Evolutionary conservation across 2,113 vertebrate genomes (phyloP).

Genomic region (Kobus ellipsiprymnus): DNA sequence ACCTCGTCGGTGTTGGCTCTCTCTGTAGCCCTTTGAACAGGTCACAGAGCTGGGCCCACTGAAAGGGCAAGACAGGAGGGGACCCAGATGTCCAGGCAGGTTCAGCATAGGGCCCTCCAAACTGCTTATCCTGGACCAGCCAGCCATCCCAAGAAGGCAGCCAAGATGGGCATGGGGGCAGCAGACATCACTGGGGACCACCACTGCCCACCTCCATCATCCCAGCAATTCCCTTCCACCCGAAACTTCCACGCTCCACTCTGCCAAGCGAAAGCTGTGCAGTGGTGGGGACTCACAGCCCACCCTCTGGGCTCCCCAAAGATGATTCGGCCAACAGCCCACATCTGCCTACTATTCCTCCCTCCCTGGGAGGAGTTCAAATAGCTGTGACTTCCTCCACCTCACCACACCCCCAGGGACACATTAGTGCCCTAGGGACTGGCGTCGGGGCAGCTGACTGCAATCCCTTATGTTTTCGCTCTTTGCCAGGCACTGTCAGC

Average conservation of each 20-base stretch:
- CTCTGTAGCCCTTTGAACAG: not conserved
- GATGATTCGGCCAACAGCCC: not conserved
- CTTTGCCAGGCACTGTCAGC: not conserved
- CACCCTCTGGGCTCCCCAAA: accelerated
- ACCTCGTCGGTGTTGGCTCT: not conserved
- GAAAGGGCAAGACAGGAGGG: not conserved
- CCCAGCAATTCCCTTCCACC: not conserved
- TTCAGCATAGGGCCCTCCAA: not conserved
- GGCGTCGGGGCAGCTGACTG: not conserved
- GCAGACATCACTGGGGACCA: not conserved
- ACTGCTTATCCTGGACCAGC: not conserved
- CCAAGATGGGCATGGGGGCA: not conserved
- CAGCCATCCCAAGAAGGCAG: not conserved
- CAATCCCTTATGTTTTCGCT: not conserved
- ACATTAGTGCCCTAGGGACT: not conserved
- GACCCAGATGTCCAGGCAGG: not conserved
- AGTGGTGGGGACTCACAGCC: too few relatives aligned
- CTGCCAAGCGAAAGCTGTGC: not conserved
- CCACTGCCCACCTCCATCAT: not conserved
- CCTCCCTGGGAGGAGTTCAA: not conserved
- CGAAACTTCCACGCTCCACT: not conserved
- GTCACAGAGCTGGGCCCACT: not conserved
- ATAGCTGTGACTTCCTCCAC: not conserved
- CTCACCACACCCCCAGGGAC: not conserved
- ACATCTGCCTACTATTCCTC: not conserved